Conservation (phyloP, 2,113 vertebrate genomes). For the Hippocampus comes region DNA sequence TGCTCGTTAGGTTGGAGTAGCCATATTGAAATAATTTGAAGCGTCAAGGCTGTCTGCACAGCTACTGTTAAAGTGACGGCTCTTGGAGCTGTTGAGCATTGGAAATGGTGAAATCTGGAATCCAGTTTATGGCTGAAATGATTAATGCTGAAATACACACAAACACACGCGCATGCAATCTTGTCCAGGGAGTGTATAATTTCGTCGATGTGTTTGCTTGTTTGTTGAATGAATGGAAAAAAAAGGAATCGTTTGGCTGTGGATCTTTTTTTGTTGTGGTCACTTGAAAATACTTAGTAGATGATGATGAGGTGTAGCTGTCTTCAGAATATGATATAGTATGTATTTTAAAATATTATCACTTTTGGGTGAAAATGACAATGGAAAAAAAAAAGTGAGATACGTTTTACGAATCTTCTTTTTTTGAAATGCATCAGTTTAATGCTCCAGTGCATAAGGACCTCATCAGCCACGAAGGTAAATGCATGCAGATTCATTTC, state of each 20-base stretch:
- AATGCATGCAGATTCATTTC: too few species aligned
- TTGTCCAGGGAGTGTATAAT: background rate
- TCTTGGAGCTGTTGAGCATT: conserved; percentile 63
- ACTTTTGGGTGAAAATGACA: too few species aligned
- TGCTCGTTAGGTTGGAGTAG: conserved; percentile 66
- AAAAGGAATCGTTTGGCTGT: background rate
- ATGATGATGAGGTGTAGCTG: too few species aligned
- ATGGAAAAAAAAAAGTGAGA: too few species aligned
- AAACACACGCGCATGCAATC: background rate
- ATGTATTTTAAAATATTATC: too few species aligned
- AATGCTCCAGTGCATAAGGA: too few species aligned
- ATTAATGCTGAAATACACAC: conserved; percentile 53
- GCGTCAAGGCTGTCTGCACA: conserved; percentile 59
- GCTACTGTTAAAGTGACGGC: conserved; percentile 67
- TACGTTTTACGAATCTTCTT: too few species aligned
- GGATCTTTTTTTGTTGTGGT: too few species aligned
- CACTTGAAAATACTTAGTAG: too few species aligned
- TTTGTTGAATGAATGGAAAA: background rate
- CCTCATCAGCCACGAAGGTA: too few species aligned
- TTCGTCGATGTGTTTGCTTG: background rate
- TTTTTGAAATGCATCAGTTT: too few species aligned
- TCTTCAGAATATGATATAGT: too few species aligned
- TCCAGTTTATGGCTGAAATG: conserved; percentile 76
- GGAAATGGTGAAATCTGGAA: conserved; percentile 67
- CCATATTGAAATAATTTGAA: conserved; percentile 71